Conservation (phyloP, 2,113 vertebrate genomes). For the Eleginops maclovinus region DNA sequence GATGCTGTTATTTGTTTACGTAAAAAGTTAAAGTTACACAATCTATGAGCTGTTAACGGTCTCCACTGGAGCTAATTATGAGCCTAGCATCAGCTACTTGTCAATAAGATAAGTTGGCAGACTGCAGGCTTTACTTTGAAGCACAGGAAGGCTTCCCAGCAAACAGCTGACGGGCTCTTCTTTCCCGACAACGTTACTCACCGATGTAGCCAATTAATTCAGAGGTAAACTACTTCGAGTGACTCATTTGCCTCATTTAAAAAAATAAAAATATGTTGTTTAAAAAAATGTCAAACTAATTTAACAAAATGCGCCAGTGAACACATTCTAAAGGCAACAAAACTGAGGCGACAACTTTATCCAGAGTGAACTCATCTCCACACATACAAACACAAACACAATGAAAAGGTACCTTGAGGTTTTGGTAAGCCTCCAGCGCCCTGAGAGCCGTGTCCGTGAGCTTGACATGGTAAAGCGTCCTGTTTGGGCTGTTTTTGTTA, state of each 20-base stretch:
- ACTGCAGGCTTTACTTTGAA: slow-evolving; percentile 27
- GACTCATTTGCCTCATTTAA: background rate
- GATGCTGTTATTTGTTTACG: slow-evolving; percentile 18
- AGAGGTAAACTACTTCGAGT: slow-evolving; percentile 19
- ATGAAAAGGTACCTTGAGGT: slow-evolving; percentile 83
- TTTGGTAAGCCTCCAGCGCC: slow-evolving; percentile 86
- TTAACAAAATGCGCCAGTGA: background rate
- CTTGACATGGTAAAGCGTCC: slow-evolving; percentile 85
- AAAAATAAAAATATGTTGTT: background rate
- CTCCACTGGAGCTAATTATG: slow-evolving; percentile 39
- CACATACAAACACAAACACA: background rate
- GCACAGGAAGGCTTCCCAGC: slow-evolving; percentile 44
- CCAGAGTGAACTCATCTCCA: slow-evolving; percentile 1
- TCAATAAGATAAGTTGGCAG: slow-evolving; percentile 48
- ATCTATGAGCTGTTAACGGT: slow-evolving; percentile 16
- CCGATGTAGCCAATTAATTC: slow-evolving; percentile 25
- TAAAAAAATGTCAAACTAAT: background rate
- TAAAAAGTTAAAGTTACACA: slow-evolving; percentile 26
- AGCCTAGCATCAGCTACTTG: slow-evolving; percentile 12
- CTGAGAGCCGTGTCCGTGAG: slow-evolving; percentile 88
- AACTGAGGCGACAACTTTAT: slow-evolving; percentile 40
- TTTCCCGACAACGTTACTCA: slow-evolving; percentile 46
- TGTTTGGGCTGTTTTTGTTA: slow-evolving; percentile 66
- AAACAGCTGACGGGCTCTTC: slow-evolving; percentile 55
- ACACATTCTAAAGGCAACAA: background rate